Conservation (phyloP, 2,797 vertebrate genomes). For the Dicrostonyx torquatus region DNA sequence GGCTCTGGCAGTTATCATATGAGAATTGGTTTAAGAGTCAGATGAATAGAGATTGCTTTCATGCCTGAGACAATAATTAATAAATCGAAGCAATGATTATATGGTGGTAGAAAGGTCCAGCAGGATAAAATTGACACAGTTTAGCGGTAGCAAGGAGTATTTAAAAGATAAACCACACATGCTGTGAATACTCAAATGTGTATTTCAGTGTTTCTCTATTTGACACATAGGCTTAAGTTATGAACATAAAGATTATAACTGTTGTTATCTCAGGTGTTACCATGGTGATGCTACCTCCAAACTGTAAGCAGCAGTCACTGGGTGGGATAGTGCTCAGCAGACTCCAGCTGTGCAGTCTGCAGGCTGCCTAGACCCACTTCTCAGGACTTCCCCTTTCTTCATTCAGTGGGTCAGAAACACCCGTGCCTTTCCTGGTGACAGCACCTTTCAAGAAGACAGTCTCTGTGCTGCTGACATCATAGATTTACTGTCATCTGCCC, state of each 20-base stretch:
- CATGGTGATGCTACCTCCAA: not conserved
- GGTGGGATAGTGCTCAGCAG: not conserved
- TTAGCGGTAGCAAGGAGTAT: not conserved
- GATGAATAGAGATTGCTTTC: not conserved
- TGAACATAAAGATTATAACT: not conserved
- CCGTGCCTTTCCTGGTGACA: not conserved
- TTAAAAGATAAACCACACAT: not conserved
- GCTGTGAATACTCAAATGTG: not conserved
- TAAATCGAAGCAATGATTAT: not conserved
- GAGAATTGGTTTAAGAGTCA: constrained; percentile 25
- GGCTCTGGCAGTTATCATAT: not conserved
- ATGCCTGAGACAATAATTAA: not conserved
- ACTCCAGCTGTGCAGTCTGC: not conserved
- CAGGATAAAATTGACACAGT: not conserved
- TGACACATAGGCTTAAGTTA: not conserved
- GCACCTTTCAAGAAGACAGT: not conserved
- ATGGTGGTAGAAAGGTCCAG: not conserved
- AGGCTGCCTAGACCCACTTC: not conserved
- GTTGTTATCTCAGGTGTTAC: not conserved
- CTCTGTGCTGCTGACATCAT: no score
- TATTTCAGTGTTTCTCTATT: not conserved
- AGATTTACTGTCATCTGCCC: not conserved
- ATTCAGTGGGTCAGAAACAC: not conserved
- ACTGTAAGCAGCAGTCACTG: not conserved
- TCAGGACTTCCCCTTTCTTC: not conserved